Evolutionary conservation across 2,888 invertebrate species (phyloP), one percentile per base, ranked within the genome.

Genomic region (Charanyca ferruginea): DNA sequence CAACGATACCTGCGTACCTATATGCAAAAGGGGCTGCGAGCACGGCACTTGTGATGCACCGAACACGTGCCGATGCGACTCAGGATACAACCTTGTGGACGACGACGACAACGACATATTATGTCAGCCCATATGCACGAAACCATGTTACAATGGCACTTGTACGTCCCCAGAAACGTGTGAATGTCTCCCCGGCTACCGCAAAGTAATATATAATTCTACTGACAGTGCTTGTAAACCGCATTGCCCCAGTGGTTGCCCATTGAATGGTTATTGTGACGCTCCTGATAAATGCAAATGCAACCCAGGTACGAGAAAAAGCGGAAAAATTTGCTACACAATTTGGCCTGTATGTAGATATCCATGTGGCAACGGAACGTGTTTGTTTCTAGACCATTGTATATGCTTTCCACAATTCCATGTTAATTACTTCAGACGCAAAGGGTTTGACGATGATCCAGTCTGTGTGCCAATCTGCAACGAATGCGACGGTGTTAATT

Each of bases 341-440:
- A 78, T 16, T 96, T 96, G 66, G 68, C 75, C 61, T 25, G 2
- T 18, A 5, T 64, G 66, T 41, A 1, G 88, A 92, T 9, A 18
- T 20, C 89, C 89, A 20, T 96, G 96, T 54, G 81, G 87, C 1
- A 96, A 96, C 78, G 95, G 96, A 8, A 78, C 78, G 1, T 89
- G 89, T 61, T 16, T 81, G 0, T 75, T 64, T 0, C 87, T 86
- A 3, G 59, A 86, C 20, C 38, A 45, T 0, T 90, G 90, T 53
- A 9, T 66, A 5, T 91, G 90, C 60, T 35, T 83, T 38, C 66
- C 59, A 41, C 89, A 88, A 0, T 90, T 83, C 18, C 1, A 8
- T n/a, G 2, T 5, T 5, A 45, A 28, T 52, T 18, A 5, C 2
- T 5, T 11, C 6, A 35, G 51, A 38, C 13, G 6, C 3, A 4